Conservation (phyloP, 2,888 invertebrate species). For the Drosophila ustulata region DNA sequence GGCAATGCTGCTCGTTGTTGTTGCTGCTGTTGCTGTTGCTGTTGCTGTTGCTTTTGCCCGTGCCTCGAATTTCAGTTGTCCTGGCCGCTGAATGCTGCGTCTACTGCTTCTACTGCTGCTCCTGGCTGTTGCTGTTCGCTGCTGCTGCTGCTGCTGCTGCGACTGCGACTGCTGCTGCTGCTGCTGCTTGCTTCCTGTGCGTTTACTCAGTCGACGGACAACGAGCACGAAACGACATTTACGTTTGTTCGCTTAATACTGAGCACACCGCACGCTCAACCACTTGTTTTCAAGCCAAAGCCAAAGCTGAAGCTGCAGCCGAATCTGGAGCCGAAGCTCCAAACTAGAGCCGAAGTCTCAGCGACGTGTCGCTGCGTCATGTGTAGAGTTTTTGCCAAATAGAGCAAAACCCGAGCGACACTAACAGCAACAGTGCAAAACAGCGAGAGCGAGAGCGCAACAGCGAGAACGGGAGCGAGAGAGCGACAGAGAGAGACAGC, state of each 20-base stretch:
- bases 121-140: slow-evolving; percentile 48
- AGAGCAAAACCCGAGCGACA: not conserved
- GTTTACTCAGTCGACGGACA: slow-evolving; percentile 62
- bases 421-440: slow-evolving; percentile 20
- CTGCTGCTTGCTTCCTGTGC: slow-evolving; percentile 63
- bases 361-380: slow-evolving; percentile 59
- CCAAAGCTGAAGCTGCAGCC: slow-evolving; percentile 48
- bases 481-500: not conserved
- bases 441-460: slow-evolving; percentile 12
- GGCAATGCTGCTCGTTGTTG: slow-evolving; percentile 44
- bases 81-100: slow-evolving; percentile 68
- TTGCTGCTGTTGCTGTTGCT: slow-evolving; percentile 5
- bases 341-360: slow-evolving; percentile 34
- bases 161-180: slow-evolving; percentile 26
- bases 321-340: slow-evolving; percentile 27
- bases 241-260: slow-evolving; percentile 79
- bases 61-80: slow-evolving; percentile 75
- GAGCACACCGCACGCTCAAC: slow-evolving; percentile 74
- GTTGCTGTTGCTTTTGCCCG: slow-evolving; percentile 47
- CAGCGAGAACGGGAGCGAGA: not conserved
- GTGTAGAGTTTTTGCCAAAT: slow-evolving; percentile 59
- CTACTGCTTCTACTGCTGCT: slow-evolving; percentile 61
- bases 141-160: slow-evolving; percentile 23
- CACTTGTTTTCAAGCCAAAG: slow-evolving; percentile 82
- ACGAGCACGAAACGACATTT: slow-evolving; percentile 76